Conservation (phyloP, 2,797 vertebrate species). For the Ptychobarbus kaznakovi region DNA sequence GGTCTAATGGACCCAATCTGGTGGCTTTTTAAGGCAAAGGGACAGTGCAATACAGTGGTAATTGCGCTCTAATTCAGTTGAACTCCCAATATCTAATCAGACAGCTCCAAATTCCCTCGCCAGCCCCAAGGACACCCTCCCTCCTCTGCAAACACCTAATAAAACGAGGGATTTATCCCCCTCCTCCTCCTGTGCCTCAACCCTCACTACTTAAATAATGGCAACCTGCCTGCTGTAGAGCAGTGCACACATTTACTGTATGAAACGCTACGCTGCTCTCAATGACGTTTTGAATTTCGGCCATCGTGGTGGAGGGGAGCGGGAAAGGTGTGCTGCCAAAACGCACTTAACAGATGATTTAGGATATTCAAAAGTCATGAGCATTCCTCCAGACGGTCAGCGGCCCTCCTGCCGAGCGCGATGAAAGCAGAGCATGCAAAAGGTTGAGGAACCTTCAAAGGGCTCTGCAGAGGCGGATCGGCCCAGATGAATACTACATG, state of each 20-base stretch:
- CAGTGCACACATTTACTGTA: constrained; percentile 57
- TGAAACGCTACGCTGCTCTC: constrained; percentile 60
- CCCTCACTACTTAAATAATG: constrained; percentile 63
- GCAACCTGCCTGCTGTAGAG: constrained; percentile 59
- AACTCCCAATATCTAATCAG: constrained; percentile 73
- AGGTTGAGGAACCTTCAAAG: constrained; percentile 60
- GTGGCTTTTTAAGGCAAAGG: constrained; percentile 68
- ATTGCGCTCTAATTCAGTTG: constrained; percentile 72
- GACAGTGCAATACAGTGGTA: constrained; percentile 67
- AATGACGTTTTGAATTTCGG: constrained; percentile 61
- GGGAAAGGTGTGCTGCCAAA: constrained; percentile 57
- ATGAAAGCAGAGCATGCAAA: constrained; percentile 57
- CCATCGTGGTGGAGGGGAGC: constrained; percentile 48
- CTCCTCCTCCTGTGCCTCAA: constrained; percentile 43
- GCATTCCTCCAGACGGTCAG: constrained; percentile 58
- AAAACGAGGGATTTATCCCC: constrained; percentile 65
- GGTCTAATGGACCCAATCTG: constrained; percentile 69
- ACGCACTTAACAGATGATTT: constrained; percentile 67
- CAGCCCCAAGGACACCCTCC: constrained; percentile 68
- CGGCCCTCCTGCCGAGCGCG: constrained; percentile 55
- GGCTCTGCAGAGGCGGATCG: constrained; percentile 52
- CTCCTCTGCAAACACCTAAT: constrained; percentile 69
- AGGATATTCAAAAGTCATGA: constrained; percentile 60
- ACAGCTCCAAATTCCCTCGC: constrained; percentile 68
- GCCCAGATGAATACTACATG: constrained; percentile 58